Percentiles rank a stretch among this genome's conserved stretches.
phyloP scores from a whole-genome alignment of 2,888 invertebrate species.

The Micoletzkya japonica region DNA sequence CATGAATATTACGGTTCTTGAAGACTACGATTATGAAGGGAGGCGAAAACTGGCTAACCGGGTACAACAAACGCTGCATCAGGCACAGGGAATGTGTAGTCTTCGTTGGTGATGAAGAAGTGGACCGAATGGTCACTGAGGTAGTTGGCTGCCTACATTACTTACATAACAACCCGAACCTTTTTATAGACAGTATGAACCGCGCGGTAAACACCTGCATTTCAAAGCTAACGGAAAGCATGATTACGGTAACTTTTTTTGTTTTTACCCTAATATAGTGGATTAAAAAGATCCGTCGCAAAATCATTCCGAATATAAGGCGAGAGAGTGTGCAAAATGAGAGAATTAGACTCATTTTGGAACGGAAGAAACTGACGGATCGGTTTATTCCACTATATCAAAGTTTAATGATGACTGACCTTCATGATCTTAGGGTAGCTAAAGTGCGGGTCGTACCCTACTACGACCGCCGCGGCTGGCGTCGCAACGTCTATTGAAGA shows the following conservation, averaged over 20 bases:
- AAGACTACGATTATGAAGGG: background rate
- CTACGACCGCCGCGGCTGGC: conserved; percentile 82
- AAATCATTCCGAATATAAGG: too few relatives aligned
- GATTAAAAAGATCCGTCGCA: too few relatives aligned
- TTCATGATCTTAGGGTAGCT: conserved; percentile 83
- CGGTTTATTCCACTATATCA: background rate
- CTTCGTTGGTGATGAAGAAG: conserved; percentile 90
- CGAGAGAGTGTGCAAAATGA: background rate
- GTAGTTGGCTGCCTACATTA: conserved; percentile 78
- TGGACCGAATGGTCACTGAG: conserved; percentile 77
- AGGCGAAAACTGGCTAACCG: conserved; percentile 66
- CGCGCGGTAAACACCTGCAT: too few relatives aligned
- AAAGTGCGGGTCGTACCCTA: conserved; percentile 89
- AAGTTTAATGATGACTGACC: background rate
- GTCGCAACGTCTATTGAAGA: conserved; percentile 31
- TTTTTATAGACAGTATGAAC: too few relatives aligned
- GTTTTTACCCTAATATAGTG: too few relatives aligned
- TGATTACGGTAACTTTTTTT: too few relatives aligned
- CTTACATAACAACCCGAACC: background rate
- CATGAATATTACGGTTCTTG: background rate
- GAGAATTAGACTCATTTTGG: background rate
- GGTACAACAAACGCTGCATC: conserved; percentile 69
- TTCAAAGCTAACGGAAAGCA: too few relatives aligned
- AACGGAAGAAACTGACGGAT: background rate
- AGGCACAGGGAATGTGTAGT: conserved; percentile 78